Evolutionary conservation across 2,797 vertebrate genomes (phyloP).

Genomic region (Percopsis omiscomaycus): DNA sequence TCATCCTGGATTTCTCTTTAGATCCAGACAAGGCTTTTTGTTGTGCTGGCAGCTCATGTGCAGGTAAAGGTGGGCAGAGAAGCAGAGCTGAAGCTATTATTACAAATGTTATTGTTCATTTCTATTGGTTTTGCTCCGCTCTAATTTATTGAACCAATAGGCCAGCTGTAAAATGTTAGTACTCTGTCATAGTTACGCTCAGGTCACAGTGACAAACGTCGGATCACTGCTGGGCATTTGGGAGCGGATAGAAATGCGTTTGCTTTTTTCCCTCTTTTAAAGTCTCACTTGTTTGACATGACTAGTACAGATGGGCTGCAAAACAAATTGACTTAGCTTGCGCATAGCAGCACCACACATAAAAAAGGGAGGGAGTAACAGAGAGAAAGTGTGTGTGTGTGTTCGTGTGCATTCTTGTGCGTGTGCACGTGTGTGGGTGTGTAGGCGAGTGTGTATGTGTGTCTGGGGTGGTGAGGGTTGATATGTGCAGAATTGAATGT

Average conservation of each 20-base stretch:
- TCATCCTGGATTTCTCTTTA: constrained; percentile 65
- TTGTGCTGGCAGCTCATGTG: constrained; percentile 27
- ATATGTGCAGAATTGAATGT: background rate
- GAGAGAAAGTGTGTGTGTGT: background rate
- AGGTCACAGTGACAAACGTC: constrained; percentile 43
- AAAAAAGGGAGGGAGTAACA: constrained; percentile 7
- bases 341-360: constrained; percentile 27
- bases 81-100: constrained; percentile 39
- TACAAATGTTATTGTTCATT: constrained; percentile 34
- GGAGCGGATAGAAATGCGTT: constrained; percentile 47
- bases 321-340: constrained; percentile 60
- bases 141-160: constrained; percentile 46
- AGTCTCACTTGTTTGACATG: constrained; percentile 57
- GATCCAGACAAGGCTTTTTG: constrained; percentile 44
- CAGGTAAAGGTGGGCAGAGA: constrained; percentile 41
- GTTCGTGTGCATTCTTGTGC: background rate
- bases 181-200: constrained; percentile 21
- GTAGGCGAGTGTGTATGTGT: no score
- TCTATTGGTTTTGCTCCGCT: constrained; percentile 51
- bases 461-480: background rate
- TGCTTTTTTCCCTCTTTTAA: constrained; percentile 50
- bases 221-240: constrained; percentile 33
- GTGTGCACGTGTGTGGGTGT: background rate
- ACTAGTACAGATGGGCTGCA: constrained; percentile 53
- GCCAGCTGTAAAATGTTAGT: constrained; percentile 17